These are phyloP conservation scores for Argynnis bischoffii DNA, from an alignment of 2,888 invertebrate species.

Conservation along the genomic window DNA sequence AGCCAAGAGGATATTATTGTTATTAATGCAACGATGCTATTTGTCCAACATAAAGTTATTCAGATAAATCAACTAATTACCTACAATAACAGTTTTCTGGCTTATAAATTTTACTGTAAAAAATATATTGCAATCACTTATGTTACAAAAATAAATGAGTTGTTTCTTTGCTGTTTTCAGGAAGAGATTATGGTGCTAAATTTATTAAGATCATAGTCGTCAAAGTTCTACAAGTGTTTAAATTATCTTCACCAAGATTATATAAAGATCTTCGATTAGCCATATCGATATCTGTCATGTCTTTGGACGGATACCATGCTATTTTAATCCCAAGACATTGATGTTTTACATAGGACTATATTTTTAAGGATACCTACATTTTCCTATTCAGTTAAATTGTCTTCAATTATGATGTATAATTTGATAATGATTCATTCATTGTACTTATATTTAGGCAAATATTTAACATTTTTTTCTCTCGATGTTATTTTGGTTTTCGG, in stretches of 20 bases:
- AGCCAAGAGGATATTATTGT: no score
- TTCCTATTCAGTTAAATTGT: no score
- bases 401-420: no score
- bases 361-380: neutral
- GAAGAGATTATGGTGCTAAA: conserved; percentile 62
- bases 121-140: neutral
- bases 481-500: no score
- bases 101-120: neutral
- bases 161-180: conserved; percentile 47
- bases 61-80: no score
- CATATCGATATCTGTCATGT: conserved; percentile 58
- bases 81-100: no score
- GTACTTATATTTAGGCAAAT: no score
- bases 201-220: conserved; percentile 63
- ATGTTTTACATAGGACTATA: neutral
- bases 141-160: conserved; percentile 2
- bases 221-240: conserved; percentile 55
- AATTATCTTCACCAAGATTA: conserved; percentile 50
- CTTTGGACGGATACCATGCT: conserved; percentile 55
- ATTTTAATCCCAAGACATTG: conserved; percentile 51
- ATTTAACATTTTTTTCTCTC: no score
- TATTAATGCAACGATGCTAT: no score
- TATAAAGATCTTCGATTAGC: conserved; percentile 57
- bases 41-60: neutral
- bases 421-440: no score